These are phyloP conservation scores for Listrodromus nycthemerus DNA, from an alignment of 2,888 invertebrate species.

Conservation along the genomic window DNA sequence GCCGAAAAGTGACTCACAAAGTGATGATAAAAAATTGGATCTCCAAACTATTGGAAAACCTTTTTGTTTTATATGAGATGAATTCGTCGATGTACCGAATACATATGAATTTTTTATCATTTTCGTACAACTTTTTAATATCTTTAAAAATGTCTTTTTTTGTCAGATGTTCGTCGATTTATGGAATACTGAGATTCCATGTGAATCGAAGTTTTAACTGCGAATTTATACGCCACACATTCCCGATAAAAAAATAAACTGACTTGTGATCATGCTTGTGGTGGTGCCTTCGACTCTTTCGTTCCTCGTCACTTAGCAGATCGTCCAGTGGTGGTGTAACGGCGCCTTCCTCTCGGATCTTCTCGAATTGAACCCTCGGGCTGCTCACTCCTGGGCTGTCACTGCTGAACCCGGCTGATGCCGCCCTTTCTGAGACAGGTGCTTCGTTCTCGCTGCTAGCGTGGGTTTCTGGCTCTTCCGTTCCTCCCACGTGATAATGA, in stretches of 20 bases:
- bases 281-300: constrained; percentile 80
- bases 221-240: not conserved
- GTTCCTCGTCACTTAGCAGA: constrained; percentile 78
- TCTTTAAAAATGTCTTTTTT: not conserved
- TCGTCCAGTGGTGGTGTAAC: constrained; percentile 67
- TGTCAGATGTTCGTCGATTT: no score
- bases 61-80: not conserved
- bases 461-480: constrained; percentile 74
- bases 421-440: constrained; percentile 82
- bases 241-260: constrained; percentile 54
- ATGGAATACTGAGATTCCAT: no score
- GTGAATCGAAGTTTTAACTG: not conserved
- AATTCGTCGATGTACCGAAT: not conserved
- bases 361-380: constrained; percentile 82
- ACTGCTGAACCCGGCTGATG: constrained; percentile 77
- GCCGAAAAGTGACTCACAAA: not conserved
- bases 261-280: constrained; percentile 83
- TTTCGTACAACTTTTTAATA: not conserved
- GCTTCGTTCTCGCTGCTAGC: constrained; percentile 80
- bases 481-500: constrained; percentile 69
- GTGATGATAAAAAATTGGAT: no score
- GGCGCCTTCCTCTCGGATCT: constrained; percentile 80
- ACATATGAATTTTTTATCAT: not conserved
- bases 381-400: constrained; percentile 78
- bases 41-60: not conserved